phyloP scores from a whole-genome alignment of 2,797 vertebrate genomes.

The Galaxias olidus region DNA sequence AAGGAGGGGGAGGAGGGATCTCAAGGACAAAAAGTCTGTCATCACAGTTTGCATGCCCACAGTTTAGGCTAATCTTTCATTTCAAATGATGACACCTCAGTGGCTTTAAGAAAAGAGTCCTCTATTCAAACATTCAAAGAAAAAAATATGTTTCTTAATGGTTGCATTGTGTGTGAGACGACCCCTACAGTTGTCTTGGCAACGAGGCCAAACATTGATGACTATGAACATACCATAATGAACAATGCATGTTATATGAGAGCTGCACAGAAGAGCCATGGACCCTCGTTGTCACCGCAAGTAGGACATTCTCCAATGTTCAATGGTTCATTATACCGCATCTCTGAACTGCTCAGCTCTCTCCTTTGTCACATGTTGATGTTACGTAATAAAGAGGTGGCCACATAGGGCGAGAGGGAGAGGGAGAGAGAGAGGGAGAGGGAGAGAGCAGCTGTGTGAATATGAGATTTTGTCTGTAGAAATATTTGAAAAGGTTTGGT shows the following conservation, averaged over 20 bases:
- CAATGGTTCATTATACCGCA: conserved; percentile 55
- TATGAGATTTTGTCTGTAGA: too few species aligned
- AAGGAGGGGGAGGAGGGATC: not conserved
- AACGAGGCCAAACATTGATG: conserved; percentile 68
- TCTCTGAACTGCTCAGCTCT: conserved; percentile 19
- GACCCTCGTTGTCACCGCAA: conserved; percentile 39
- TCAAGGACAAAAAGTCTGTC: not conserved
- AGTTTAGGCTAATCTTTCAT: conserved; percentile 35
- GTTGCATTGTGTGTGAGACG: conserved; percentile 52
- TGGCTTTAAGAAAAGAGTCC: conserved; percentile 46
- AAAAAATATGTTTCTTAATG: conserved; percentile 54
- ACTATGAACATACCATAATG: conserved; percentile 67
- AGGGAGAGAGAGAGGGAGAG: not conserved
- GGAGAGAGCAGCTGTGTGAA: not conserved
- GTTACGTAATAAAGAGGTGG: conserved; percentile 17
- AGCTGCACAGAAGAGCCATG: conserved; percentile 56
- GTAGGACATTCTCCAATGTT: conserved; percentile 51
- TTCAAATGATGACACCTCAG: conserved; percentile 40
- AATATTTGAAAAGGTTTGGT: too few species aligned
- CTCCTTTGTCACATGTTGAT: conserved; percentile 24
- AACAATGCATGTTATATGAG: conserved; percentile 68
- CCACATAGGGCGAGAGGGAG: not conserved
- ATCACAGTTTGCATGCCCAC: conserved; percentile 32
- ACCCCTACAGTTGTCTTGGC: conserved; percentile 55
- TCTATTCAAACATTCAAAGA: conserved; percentile 43